These are phyloP conservation scores for Choloepus didactylus DNA, from an alignment of 2,797 vertebrate species.

Conservation along the genomic window DNA sequence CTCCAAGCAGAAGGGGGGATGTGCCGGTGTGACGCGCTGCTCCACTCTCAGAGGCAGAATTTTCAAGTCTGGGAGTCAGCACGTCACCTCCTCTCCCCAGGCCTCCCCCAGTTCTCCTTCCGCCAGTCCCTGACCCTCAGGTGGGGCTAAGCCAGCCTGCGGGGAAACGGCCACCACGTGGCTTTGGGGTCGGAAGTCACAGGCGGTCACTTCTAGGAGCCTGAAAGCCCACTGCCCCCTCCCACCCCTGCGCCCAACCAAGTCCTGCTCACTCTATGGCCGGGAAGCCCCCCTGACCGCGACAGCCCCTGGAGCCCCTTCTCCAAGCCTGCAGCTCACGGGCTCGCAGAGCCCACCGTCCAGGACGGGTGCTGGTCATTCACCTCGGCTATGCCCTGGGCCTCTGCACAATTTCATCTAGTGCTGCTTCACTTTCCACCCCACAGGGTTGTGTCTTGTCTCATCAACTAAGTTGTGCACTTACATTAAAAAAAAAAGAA, in stretches of 20 bases:
- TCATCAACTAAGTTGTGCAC: not conserved
- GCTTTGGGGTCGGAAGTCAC: not conserved
- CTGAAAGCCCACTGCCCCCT: fast-evolving
- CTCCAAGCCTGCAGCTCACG: not conserved
- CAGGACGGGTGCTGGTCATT: fast-evolving
- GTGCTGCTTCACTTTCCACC: no score
- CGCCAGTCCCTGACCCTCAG: not conserved
- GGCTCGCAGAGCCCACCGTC: no score
- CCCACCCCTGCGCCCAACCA: not conserved
- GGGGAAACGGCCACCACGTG: fast-evolving
- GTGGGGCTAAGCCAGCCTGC: fast-evolving
- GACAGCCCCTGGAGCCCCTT: fast-evolving
- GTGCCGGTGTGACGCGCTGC: not conserved
- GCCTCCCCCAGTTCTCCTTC: not conserved
- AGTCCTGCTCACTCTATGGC: not conserved
- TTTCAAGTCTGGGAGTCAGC: not conserved
- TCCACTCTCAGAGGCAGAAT: fast-evolving
- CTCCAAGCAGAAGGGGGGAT: not conserved
- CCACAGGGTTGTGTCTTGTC: not conserved
- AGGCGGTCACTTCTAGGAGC: not conserved
- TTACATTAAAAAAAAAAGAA: not conserved
- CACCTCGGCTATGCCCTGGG: not conserved
- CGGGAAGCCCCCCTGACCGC: no score
- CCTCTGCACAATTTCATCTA: not conserved
- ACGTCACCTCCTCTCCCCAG: fast-evolving